Base-by-base conservation (phyloP, 2,113 vertebrate species). In the Rhombomys opimus region DNA sequence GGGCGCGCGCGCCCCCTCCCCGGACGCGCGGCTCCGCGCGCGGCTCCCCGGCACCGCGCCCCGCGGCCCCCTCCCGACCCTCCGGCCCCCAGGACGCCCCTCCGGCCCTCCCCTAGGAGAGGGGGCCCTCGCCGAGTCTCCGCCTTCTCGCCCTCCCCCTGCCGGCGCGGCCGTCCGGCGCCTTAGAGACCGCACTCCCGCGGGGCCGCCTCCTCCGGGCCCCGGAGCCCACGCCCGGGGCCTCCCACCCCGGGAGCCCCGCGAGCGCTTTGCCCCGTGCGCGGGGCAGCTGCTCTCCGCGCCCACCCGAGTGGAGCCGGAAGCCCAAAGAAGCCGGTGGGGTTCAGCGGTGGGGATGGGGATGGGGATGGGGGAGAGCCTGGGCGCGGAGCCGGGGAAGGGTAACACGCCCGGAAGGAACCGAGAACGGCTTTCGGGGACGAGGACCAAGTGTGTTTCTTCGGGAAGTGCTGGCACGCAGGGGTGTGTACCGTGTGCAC, bases 1-100 rank as follows among this genome's bases (percentile, higher is more conserved):
- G 93, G 98, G 98, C 98, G 98, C 97, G 97, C 77, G 96, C 95
- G 86, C 96, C 91, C 96, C 96, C 95, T 96, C 90, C 97, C 91
- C 95, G 87, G 89, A 92, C 88, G 89, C 82, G 94, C 95, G 76
- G 76, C 90, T 95, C 87, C 27, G 80, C 65, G 86, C 91, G 89
- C 89, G 63, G 0, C 61, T 61, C 90, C 90, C 72, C 18, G 93
- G 59, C 59, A 1, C 96, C 91, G 87, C 94, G 88, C 89, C 32
- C 50, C 76, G 59, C 50, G 89, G 97, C 97, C 96, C 92, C 88
- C 87, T 20, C 90, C 90, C 57, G 94, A 93, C 70, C 78, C 82
- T 8, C 18, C 12, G 0, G 65, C 1, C 57, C 61, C 32, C 35
- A 1, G 77, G 88, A 32, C 76, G 18, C 46, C 91, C 87, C 96